Conservation (phyloP, 1,140 invertebrate genomes). For the Proales similis region DNA sequence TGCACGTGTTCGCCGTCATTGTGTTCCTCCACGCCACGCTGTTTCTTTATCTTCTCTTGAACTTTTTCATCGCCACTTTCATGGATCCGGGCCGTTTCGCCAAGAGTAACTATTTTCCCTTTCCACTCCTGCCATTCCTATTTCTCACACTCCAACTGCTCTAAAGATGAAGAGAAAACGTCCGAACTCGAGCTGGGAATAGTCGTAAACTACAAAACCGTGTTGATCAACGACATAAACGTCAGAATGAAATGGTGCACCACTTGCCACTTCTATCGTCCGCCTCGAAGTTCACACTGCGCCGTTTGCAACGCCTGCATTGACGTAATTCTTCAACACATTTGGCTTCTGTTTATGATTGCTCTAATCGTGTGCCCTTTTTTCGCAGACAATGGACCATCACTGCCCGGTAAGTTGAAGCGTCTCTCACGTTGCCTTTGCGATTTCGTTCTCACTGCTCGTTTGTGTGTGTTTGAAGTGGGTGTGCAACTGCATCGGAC, state of each 20-base stretch:
- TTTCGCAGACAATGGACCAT: conserved; percentile 77
- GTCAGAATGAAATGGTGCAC: conserved; percentile 40
- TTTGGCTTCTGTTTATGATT: background rate
- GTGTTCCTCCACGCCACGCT: background rate
- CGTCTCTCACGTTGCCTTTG: too few species aligned
- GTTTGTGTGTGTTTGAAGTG: conserved; percentile 4
- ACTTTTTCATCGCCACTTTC: conserved; percentile 9
- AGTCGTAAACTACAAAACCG: conserved; percentile 17
- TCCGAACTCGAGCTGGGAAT: background rate
- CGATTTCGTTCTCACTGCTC: too few species aligned
- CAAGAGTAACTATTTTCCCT: background rate
- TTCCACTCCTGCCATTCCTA: background rate
- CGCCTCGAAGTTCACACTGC: conserved; percentile 95
- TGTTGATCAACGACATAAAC: conserved; percentile 20
- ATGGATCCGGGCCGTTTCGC: conserved; percentile 34
- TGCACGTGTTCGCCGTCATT: background rate
- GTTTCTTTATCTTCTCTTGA: conserved; percentile 24
- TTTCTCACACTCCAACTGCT: background rate
- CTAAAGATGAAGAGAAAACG: background rate
- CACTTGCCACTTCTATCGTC: conserved; percentile 96
- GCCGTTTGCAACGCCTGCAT: conserved; percentile 98
- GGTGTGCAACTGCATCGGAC: conserved; percentile 63
- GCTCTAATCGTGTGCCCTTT: conserved; percentile 1
- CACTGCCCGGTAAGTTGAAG: conserved; percentile 69
- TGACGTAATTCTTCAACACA: conserved; percentile 55